Conservation (phyloP, 2,888 invertebrate species). For the Acrocyrtus sp. region DNA sequence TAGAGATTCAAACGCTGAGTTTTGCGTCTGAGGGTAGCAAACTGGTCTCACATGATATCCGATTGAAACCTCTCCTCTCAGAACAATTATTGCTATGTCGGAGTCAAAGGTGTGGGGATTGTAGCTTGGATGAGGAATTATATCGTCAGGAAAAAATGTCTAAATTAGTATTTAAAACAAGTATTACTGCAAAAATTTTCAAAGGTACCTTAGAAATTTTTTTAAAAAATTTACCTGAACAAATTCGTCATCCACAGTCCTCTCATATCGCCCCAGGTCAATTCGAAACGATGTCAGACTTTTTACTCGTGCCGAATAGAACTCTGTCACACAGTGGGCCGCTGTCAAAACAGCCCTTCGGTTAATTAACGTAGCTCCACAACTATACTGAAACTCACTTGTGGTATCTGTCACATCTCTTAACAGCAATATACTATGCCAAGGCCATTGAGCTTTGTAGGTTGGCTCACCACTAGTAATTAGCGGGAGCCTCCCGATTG, state of each 20-base stretch:
- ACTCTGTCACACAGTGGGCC: constrained; percentile 55
- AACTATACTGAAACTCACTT: constrained; percentile 69
- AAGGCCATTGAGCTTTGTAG: constrained; percentile 74
- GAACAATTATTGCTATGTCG: constrained; percentile 72
- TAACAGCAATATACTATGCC: constrained; percentile 71
- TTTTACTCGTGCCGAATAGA: constrained; percentile 21
- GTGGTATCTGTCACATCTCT: constrained; percentile 25
- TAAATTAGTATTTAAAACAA: constrained; percentile 15
- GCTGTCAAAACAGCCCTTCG: constrained; percentile 53
- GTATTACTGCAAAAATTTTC: constrained; percentile 7
- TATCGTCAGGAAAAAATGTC: constrained; percentile 24
- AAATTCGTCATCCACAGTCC: constrained; percentile 51
- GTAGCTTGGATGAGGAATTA: constrained; percentile 56
- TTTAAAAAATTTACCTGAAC: constrained; percentile 51
- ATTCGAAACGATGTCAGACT: constrained; percentile 36
- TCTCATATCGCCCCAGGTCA: constrained; percentile 54
- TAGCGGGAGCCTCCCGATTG: constrained; percentile 34
- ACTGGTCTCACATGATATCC: constrained; percentile 72
- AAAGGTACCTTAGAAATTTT: constrained; percentile 30
- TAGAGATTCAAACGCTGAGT: constrained; percentile 55
- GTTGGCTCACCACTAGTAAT: constrained; percentile 52
- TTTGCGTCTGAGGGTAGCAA: constrained; percentile 67
- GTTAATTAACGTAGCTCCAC: constrained; percentile 73
- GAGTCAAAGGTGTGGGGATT: constrained; percentile 63
- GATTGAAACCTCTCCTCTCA: constrained; percentile 68